A percentile compares a stretch with the other conserved stretches of the same genome.
Conservation (phyloP, 2,113 vertebrate genomes). For the Chrysemys picta region DNA sequence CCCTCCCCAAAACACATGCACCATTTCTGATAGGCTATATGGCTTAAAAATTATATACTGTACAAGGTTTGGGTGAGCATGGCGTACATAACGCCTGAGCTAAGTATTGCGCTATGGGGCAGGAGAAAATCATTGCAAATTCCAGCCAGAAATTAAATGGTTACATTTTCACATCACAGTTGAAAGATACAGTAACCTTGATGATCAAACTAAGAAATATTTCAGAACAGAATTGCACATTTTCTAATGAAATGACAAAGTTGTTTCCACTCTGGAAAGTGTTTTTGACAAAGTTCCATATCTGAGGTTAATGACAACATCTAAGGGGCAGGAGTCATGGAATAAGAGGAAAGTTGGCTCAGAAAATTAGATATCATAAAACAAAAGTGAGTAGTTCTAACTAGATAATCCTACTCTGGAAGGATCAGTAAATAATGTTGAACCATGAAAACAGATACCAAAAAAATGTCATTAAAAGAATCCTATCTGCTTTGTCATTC, state of each 20-base stretch:
- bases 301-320: constrained; percentile 53
- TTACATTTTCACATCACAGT: not conserved
- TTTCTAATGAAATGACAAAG: constrained; percentile 68
- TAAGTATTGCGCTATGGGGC: not conserved
- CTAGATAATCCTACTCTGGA: not conserved
- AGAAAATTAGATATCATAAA: constrained; percentile 53
- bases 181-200: constrained; percentile 51
- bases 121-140: not conserved
- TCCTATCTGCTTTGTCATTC: constrained; percentile 48
- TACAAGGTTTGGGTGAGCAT: not conserved
- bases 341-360: constrained; percentile 36
- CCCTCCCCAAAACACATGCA: not conserved
- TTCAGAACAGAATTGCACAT: constrained; percentile 47
- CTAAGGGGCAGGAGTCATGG: constrained; percentile 11
- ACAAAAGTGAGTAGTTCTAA: constrained; percentile 1
- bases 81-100: not conserved
- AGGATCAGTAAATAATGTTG: constrained; percentile 32
- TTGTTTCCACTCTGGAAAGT: constrained; percentile 55
- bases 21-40: not conserved
- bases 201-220: constrained; percentile 56
- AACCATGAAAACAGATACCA: not conserved
- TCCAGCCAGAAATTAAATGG: constrained; percentile 12
- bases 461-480: constrained; percentile 51
- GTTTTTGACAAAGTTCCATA: constrained; percentile 46
- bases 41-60: not conserved